Conservation (phyloP, 1,140 invertebrate species). For the Procambarus clarkii region DNA sequence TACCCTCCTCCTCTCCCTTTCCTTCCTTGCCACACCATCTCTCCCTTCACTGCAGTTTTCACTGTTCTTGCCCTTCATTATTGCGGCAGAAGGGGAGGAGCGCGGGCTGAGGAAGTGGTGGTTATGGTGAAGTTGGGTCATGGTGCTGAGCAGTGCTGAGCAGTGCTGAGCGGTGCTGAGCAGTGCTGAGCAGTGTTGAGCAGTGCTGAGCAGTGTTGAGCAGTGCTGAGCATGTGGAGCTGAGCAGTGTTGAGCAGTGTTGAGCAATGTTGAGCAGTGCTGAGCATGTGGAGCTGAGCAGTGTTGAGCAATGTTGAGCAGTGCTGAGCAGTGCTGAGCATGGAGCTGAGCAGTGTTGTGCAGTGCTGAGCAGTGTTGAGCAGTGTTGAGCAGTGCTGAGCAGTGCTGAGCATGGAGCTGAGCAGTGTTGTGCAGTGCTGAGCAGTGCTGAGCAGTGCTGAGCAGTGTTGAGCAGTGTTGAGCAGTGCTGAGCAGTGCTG, state of each 20-base stretch:
- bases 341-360: neutral
- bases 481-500: neutral
- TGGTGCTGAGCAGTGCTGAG: neutral
- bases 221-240: neutral
- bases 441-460: neutral
- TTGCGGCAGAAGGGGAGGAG: too few relatives aligned
- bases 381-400: neutral
- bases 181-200: neutral
- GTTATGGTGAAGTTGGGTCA: too few relatives aligned
- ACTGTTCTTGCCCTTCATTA: too few relatives aligned
- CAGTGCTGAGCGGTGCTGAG: neutral
- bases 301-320: neutral
- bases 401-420: too few relatives aligned
- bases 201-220: neutral
- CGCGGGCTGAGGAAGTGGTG: too few relatives aligned
- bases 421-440: too few relatives aligned
- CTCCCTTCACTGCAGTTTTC: too few relatives aligned
- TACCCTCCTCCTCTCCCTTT: too few relatives aligned
- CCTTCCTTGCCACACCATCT: too few relatives aligned
- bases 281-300: neutral
- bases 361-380: neutral
- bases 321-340: neutral
- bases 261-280: neutral
- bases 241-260: neutral
- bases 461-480: neutral